These are phyloP conservation scores for Saccostrea glomerata DNA, from an alignment of 1,140 invertebrate genomes.

Conservation along the genomic window DNA sequence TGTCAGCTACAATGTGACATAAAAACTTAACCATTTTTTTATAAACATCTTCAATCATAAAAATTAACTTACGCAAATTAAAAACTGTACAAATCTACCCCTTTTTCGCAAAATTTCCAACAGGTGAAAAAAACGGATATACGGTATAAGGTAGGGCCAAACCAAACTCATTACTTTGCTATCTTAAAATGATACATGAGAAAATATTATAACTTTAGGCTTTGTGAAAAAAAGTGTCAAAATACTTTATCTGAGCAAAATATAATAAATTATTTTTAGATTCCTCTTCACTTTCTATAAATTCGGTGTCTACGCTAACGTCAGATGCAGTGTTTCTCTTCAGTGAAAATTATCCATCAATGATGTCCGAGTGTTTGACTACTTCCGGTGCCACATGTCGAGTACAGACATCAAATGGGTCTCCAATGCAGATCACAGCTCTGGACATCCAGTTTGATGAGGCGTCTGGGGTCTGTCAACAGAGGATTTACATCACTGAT, in stretches of 20 bases:
- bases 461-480: not conserved
- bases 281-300: not conserved
- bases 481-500: slow-evolving; percentile 13
- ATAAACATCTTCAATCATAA: too few species aligned
- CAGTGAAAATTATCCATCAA: slow-evolving; percentile 7
- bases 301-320: not conserved
- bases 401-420: not conserved
- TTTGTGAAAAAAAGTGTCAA: too few species aligned
- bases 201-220: too few species aligned
- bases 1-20: too few species aligned
- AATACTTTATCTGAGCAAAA: not conserved
- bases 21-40: too few species aligned
- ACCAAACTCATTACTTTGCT: too few species aligned
- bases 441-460: not conserved
- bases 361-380: not conserved
- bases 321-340: not conserved
- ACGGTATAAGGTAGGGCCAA: too few species aligned
- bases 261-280: not conserved
- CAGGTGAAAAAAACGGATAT: too few species aligned
- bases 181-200: too few species aligned
- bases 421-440: not conserved
- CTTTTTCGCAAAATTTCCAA: too few species aligned
- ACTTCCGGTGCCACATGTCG: slow-evolving; percentile 1
- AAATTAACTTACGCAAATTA: too few species aligned
- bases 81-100: too few species aligned